Evolutionary conservation across 2,888 invertebrate genomes (phyloP), one percentile per base, ranked within the genome.

Genomic region (Patella caerulea): DNA sequence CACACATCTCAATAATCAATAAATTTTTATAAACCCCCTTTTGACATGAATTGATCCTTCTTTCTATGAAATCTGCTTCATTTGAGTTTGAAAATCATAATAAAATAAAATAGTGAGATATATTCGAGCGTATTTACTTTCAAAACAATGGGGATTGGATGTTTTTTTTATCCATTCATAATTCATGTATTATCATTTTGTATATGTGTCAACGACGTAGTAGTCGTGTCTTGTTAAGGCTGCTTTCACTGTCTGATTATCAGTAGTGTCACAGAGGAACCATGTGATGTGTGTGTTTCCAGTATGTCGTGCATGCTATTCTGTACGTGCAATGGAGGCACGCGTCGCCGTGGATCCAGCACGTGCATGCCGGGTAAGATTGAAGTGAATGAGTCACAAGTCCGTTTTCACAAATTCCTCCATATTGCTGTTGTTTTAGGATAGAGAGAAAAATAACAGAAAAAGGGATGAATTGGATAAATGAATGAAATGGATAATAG

Each of bases 311-410:
- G 79, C 53, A 73, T 75, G 29, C 76, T 79, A 19, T 79, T 79
- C 73, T 79, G 76, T 65, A 59, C 76, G 71, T 79, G 79, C 74
- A 76, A 73, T 56, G 73, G 75, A 73, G 75, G 65, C 71, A 71
- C 75, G 53, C 56, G 76, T 71, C 79, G 59, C 69, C 76, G 73
- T 73, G 52, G 19, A 15, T 24, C 54, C 72, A 73, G 72, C 75
- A 84, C 84, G 84, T 86, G 85, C 78, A 83, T 86, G 84, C 83
- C 84, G 85, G 85, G 85, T 86, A 86, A 76, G 85, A 65, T 65
- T 65, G 24, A 19, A 65, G 14, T 65, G 65, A 65, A 65, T 65
- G 65, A 65, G 65, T 65, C 65, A 65, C 65, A 65, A 24, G 24
- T 65, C 65, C 12, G 65, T 19, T 65, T 24, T n/a, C 19, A 24